phyloP scores from a whole-genome alignment of 1,140 invertebrate species.

The Drosophila simulans region DNA sequence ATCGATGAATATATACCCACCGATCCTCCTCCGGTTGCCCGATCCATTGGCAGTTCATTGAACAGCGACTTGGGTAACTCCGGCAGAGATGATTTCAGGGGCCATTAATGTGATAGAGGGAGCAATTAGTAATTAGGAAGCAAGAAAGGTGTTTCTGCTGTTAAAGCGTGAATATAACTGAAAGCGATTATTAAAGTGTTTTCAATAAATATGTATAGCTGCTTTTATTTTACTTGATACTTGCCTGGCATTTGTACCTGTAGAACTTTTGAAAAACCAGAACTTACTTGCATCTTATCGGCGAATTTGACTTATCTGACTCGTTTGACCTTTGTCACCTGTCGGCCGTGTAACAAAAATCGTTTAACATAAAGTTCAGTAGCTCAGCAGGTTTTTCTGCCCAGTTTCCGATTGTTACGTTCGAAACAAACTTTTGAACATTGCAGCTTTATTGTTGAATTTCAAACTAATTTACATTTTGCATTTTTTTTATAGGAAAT shows the following conservation, averaged over 20 bases:
- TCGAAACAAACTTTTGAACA: not conserved
- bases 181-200: not conserved
- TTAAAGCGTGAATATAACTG: not conserved
- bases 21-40: conserved; percentile 2
- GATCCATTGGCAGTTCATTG: conserved; percentile 32
- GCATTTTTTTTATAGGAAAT: conserved; percentile 91
- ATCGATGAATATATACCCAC: conserved; percentile 20
- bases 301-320: too few relatives aligned
- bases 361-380: conserved; percentile 10
- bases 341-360: not conserved
- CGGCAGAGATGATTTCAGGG: conserved; percentile 25
- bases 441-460: not conserved
- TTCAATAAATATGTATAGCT: not conserved
- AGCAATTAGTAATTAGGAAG: conserved; percentile 15
- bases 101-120: conserved; percentile 17
- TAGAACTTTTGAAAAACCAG: not conserved
- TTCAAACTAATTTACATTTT: conserved; percentile 4
- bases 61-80: conserved; percentile 40
- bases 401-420: not conserved
- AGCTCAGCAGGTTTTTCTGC: conserved; percentile 16
- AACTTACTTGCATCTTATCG: not conserved
- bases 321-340: conserved; percentile 1
- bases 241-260: too few relatives aligned
- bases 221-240: not conserved
- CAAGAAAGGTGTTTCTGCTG: conserved; percentile 3